phyloP scores from a whole-genome alignment of 2,888 invertebrate species.

The Stegophylla sp. region DNA sequence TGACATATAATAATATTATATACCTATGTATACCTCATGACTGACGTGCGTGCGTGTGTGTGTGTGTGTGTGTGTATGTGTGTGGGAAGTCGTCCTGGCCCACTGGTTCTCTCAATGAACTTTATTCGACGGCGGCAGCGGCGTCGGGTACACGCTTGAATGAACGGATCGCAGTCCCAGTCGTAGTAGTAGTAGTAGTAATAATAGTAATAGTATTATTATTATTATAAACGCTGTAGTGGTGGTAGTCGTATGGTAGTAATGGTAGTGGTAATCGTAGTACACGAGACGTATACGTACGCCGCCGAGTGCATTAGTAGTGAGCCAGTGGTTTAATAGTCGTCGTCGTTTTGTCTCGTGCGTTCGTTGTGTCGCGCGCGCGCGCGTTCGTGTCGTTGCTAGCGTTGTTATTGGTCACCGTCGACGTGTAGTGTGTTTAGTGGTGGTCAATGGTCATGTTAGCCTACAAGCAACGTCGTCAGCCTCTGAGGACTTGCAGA shows the following conservation, averaged over 20 bases:
- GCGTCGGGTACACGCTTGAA: constrained; percentile 43
- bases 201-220: too few relatives aligned
- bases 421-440: background rate
- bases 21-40: too few relatives aligned
- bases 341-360: background rate
- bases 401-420: too few relatives aligned
- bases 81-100: constrained; percentile 58
- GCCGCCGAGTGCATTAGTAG: too few relatives aligned
- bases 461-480: constrained; percentile 25
- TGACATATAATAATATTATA: too few relatives aligned
- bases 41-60: background rate
- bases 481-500: background rate
- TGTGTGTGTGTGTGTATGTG: background rate
- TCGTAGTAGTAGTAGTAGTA: background rate
- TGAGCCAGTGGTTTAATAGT: too few relatives aligned
- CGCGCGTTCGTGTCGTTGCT: background rate
- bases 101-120: constrained; percentile 59
- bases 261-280: too few relatives aligned
- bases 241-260: too few relatives aligned
- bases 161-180: constrained; percentile 27
- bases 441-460: constrained; percentile 22
- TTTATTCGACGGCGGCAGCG: constrained; percentile 47
- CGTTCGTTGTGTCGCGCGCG: background rate
- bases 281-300: too few relatives aligned
- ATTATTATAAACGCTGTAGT: too few relatives aligned